phyloP scores from a whole-genome alignment of 2,888 invertebrate genomes.

The Scaptomyza flava region DNA sequence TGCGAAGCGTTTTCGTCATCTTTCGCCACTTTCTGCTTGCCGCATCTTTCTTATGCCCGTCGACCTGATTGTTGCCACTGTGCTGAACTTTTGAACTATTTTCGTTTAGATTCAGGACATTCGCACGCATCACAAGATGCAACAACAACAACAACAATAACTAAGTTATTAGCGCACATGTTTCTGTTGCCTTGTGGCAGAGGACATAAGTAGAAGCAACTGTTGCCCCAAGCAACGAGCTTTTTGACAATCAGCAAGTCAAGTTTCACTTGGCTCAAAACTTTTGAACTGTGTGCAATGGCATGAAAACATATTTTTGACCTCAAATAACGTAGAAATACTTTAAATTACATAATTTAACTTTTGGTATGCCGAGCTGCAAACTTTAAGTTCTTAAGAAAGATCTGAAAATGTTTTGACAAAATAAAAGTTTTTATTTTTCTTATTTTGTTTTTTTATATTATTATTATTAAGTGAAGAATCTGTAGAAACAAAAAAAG shows the following conservation, averaged over 20 bases:
- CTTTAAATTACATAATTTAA: no score
- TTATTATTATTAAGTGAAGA: no score
- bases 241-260: slow-evolving; percentile 26
- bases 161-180: slow-evolving; percentile 54
- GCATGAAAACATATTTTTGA: no score
- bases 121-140: slow-evolving; percentile 27
- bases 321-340: no score
- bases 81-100: slow-evolving; percentile 74
- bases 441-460: no score
- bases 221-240: slow-evolving; percentile 31
- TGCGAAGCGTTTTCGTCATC: slow-evolving; percentile 43
- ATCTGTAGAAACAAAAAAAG: no score
- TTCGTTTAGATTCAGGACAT: slow-evolving; percentile 50
- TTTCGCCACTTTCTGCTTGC: slow-evolving; percentile 26
- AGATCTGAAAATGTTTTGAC: no score
- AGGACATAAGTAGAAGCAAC: slow-evolving; percentile 14
- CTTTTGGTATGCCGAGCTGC: no score
- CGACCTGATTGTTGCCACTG: slow-evolving; percentile 59
- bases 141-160: slow-evolving; percentile 15
- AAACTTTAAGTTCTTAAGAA: not conserved
- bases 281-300: slow-evolving; percentile 21
- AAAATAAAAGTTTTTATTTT: no score
- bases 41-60: slow-evolving; percentile 16
- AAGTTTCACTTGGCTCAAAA: slow-evolving; percentile 28
- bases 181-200: slow-evolving; percentile 22